A percentile compares a stretch with the other conserved stretches of the same genome.
phyloP scores from a whole-genome alignment of 1,140 invertebrate species.

The Epicauta chinensis region DNA sequence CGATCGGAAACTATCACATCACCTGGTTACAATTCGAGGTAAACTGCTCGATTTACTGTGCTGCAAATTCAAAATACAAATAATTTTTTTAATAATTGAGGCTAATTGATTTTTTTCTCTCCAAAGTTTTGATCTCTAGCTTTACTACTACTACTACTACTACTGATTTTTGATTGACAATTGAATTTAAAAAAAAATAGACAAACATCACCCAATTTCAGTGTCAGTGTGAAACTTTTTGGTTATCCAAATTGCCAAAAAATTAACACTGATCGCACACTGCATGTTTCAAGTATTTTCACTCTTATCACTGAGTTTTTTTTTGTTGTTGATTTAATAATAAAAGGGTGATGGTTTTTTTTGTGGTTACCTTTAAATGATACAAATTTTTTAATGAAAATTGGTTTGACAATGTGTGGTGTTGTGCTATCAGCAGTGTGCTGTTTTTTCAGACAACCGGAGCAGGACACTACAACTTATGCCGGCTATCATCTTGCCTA shows the following conservation, averaged over 20 bases:
- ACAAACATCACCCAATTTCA: too few relatives aligned
- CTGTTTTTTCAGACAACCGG: conserved; percentile 73
- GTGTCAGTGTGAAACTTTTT: too few relatives aligned
- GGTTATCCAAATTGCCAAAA: too few relatives aligned
- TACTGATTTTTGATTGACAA: too few relatives aligned
- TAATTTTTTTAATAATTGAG: too few relatives aligned
- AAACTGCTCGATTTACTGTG: conserved; percentile 22
- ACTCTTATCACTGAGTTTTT: too few relatives aligned
- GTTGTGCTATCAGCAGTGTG: conserved; percentile 47
- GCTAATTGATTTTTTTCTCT: too few relatives aligned
- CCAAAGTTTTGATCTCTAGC: background rate
- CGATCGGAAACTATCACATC: conserved; percentile 57
- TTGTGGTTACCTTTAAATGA: background rate
- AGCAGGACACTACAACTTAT: conserved; percentile 72
- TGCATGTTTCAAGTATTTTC: conserved; percentile 3
- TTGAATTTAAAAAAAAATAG: too few relatives aligned
- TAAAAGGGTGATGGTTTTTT: conserved; percentile 11
- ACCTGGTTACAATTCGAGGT: conserved; percentile 44
- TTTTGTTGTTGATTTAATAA: background rate
- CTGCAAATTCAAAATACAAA: too few relatives aligned
- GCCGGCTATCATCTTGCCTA: conserved; percentile 97
- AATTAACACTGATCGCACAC: background rate
- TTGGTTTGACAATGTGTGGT: conserved; percentile 27
- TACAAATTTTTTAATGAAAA: too few relatives aligned
- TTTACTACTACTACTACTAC: background rate